Evolutionary conservation across 53 echinoderm and acorn worm species (phyloP), one percentile per base, ranked within the genome.

Genomic region (Antedon mediterranea): DNA sequence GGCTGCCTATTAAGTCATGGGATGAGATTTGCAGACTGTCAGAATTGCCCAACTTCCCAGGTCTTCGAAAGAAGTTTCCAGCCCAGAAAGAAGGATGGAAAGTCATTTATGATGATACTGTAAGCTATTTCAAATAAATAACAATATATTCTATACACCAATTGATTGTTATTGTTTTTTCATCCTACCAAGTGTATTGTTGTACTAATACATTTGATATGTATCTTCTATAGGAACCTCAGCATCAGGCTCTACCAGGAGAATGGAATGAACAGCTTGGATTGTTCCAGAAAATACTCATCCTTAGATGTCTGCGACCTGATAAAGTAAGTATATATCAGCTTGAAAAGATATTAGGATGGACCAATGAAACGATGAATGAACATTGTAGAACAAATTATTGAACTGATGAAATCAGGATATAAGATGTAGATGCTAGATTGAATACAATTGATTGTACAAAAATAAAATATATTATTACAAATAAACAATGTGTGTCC

Each of bases 71-170:
- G 87, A 98, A 90, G 83, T 98, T 98, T 83, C 92, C 90, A 3
- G 98, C 90, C 7, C 98, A 97, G 88, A 98, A 98, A 78, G 98
- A 98, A 41, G 98, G 92, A 20, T 98, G 98, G 98, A 98, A 93
- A 83, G 78, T 83, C 34, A 79, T 98, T 11, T 98, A 98, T 42
- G 98, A 98, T 71, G 93, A 93, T 74, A 43, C 75, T 75, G 94
- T 94, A 85, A 86, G 93, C 71, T 33, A 3, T 37, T n/a, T n/a
- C n/a, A n/a, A n/a, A n/a, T n/a, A n/a, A n/a, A n/a, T n/a, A n/a
- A n/a, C n/a, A n/a, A n/a, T n/a, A n/a, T n/a, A n/a, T n/a, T n/a
- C n/a, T n/a, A n/a, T n/a, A n/a, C n/a, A n/a, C n/a, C n/a, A n/a
- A n/a, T n/a, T n/a, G n/a, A n/a, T n/a, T n/a, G n/a, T n/a, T n/a